Conservation (phyloP, 2,113 vertebrate species). For the Nicator chloris region DNA sequence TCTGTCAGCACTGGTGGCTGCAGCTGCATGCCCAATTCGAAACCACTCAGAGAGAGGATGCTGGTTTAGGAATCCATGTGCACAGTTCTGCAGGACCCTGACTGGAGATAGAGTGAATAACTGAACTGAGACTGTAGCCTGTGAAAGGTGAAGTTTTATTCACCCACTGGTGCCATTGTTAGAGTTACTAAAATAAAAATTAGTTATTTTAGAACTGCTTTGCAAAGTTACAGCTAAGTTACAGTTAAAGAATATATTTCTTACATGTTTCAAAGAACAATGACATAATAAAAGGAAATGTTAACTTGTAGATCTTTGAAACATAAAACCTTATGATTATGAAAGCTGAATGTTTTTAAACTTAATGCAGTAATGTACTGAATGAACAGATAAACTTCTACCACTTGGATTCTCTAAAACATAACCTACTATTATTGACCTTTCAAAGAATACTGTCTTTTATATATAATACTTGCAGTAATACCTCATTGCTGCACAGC, state of each 20-base stretch:
- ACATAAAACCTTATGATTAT: neutral
- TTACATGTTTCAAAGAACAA: neutral
- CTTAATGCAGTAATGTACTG: neutral
- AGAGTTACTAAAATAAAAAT: neutral
- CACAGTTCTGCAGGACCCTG: neutral
- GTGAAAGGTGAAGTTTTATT: neutral
- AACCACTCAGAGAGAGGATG: neutral
- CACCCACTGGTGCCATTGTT: neutral
- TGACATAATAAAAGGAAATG: neutral
- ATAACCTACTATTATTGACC: neutral
- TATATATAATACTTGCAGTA: neutral
- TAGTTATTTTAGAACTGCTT: neutral
- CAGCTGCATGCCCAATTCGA: neutral
- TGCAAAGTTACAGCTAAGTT: neutral
- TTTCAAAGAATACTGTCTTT: neutral
- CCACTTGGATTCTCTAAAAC: accelerated
- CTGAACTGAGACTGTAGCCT: neutral
- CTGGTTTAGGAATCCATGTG: accelerated
- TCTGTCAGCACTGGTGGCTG: neutral
- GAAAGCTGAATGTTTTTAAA: neutral
- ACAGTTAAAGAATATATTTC: neutral
- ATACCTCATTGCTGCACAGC: neutral
- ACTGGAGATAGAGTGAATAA: neutral
- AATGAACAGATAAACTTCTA: neutral
- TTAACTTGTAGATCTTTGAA: neutral